These are phyloP conservation scores for Nephrotoma appendiculata DNA, from an alignment of 2,888 invertebrate genomes.

Conservation along the genomic window DNA sequence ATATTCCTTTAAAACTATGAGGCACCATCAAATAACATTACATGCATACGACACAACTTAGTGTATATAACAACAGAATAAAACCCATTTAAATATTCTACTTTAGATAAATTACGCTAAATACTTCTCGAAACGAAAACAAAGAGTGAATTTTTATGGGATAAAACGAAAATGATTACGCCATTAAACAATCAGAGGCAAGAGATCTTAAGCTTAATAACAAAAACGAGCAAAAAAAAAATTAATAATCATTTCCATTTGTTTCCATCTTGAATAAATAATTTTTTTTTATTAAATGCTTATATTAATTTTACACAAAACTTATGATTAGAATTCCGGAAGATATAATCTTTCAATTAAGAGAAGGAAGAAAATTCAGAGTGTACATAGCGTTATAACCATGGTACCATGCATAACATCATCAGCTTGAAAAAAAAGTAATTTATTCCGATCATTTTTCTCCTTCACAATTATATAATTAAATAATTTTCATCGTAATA, in stretches of 20 bases:
- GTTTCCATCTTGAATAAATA: not conserved
- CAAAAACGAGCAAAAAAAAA: not conserved
- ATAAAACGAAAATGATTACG: not conserved
- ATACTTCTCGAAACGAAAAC: not conserved
- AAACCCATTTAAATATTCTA: not conserved
- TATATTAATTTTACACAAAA: not conserved
- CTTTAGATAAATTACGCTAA: not conserved
- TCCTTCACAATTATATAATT: not conserved
- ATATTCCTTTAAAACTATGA: no score
- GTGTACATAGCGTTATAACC: not conserved
- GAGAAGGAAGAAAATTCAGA: not conserved
- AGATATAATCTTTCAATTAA: not conserved
- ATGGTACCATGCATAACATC: not conserved
- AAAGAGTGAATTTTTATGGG: not conserved
- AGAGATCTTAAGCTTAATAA: not conserved
- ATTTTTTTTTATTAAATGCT: not conserved
- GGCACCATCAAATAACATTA: no score
- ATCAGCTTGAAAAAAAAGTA: not conserved
- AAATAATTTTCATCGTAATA: not conserved
- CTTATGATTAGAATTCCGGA: not conserved
- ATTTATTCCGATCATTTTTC: not conserved
- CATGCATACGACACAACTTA: no score
- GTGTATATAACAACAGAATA: not conserved
- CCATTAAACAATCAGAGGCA: not conserved
- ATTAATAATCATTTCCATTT: not conserved